phyloP scores from a whole-genome alignment of 2,113 vertebrate species.

The Gobius niger region DNA sequence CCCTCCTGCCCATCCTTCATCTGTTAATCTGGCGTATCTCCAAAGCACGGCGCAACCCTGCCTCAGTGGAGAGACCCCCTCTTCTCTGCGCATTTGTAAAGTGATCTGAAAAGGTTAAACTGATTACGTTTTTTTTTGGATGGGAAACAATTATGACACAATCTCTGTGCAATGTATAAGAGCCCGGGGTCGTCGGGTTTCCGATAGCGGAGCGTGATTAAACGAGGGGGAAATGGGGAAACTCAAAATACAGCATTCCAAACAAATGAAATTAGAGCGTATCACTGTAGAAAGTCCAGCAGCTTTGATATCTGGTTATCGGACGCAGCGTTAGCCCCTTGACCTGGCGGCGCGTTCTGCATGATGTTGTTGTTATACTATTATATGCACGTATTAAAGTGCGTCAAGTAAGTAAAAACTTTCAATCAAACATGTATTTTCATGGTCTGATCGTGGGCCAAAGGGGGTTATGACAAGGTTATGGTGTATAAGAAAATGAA shows the following conservation, averaged over 20 bases:
- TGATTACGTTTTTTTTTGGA: conserved; percentile 72
- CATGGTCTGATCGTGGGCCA: not conserved
- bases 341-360: conserved; percentile 25
- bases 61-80: conserved; percentile 24
- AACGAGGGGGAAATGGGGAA: conserved; percentile 71
- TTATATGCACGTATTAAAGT: not conserved
- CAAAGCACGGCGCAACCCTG: not conserved
- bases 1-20: conserved; percentile 12
- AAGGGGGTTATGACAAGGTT: not conserved
- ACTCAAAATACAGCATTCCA: conserved; percentile 74
- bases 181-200: conserved; percentile 54
- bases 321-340: conserved; percentile 28
- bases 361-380: not conserved
- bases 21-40: conserved; percentile 2
- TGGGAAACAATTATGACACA: conserved; percentile 76
- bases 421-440: too few species aligned
- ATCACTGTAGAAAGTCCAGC: conserved; percentile 48
- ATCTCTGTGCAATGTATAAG: conserved; percentile 61
- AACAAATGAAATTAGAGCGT: conserved; percentile 70
- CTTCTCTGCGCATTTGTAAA: conserved; percentile 65
- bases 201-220: conserved; percentile 60
- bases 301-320: conserved; percentile 60
- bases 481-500: too few species aligned
- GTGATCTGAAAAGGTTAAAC: conserved; percentile 75
- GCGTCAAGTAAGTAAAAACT: not conserved